phyloP scores from a whole-genome alignment of 2,797 vertebrate species.

The Fundulus diaphanus region DNA sequence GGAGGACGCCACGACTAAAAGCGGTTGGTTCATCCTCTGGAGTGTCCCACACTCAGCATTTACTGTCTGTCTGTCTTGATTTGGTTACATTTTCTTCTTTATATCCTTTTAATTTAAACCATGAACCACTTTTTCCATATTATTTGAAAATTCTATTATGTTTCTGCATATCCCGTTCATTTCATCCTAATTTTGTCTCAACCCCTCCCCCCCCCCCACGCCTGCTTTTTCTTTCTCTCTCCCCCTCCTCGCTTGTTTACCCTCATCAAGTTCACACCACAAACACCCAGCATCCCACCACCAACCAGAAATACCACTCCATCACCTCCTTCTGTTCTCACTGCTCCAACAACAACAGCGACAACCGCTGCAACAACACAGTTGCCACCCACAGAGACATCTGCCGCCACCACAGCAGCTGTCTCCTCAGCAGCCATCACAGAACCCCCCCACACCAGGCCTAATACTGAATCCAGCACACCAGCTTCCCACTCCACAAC shows the following conservation, averaged over 20 bases:
- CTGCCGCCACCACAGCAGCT: constrained; percentile 54
- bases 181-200: constrained; percentile 65
- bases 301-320: constrained; percentile 58
- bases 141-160: constrained; percentile 30
- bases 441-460: constrained; percentile 37
- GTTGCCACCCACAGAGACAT: constrained; percentile 54
- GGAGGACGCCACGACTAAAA: background rate
- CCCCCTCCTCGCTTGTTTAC: constrained; percentile 34
- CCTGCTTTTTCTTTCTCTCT: constrained; percentile 56
- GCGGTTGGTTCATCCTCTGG: background rate
- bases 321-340: constrained; percentile 42
- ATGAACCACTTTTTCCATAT: constrained; percentile 18
- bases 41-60: constrained; percentile 14
- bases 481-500: constrained; percentile 24
- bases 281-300: constrained; percentile 66
- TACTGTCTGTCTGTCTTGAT: constrained; percentile 15
- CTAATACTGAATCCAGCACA: constrained; percentile 37
- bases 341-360: constrained; percentile 42
- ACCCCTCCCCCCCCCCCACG: too few species aligned
- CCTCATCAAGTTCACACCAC: constrained; percentile 76
- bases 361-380: constrained; percentile 38
- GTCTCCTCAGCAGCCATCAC: constrained; percentile 33
- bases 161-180: constrained; percentile 38
- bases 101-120: constrained; percentile 9
- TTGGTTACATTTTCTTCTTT: constrained; percentile 23